phyloP scores from a whole-genome alignment of 2,113 vertebrate species.

The Rattus norvegicus region DNA sequence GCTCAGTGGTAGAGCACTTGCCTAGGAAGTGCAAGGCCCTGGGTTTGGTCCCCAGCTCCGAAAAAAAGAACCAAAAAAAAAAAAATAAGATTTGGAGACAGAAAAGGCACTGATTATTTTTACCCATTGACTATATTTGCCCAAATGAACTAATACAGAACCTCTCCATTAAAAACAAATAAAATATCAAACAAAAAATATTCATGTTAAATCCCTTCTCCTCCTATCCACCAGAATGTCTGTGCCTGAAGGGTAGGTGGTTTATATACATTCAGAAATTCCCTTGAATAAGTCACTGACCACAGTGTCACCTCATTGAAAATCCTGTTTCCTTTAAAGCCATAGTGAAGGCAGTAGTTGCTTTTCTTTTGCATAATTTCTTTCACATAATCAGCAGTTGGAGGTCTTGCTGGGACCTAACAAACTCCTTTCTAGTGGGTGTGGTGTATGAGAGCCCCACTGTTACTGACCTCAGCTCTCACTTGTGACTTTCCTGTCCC shows the following conservation, averaged over 20 bases:
- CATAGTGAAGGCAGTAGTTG: conserved; percentile 40
- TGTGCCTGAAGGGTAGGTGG: conserved; percentile 30
- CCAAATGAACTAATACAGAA: background rate
- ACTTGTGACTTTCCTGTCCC: background rate
- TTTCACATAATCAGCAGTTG: conserved; percentile 70
- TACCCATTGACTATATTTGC: background rate
- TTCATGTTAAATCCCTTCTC: background rate
- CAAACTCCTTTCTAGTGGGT: background rate
- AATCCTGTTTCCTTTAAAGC: conserved; percentile 50
- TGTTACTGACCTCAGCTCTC: background rate
- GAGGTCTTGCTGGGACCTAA: conserved; percentile 54
- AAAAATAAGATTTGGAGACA: too few relatives aligned
- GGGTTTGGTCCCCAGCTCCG: too few relatives aligned
- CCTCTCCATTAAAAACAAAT: background rate
- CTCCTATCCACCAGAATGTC: background rate
- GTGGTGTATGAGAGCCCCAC: background rate
- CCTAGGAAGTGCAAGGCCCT: too few relatives aligned
- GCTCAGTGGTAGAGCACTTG: too few relatives aligned
- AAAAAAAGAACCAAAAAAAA: too few relatives aligned
- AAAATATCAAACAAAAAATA: background rate
- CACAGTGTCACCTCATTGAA: conserved; percentile 46
- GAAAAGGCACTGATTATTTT: background rate
- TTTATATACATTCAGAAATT: conserved; percentile 53
- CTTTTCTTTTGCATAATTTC: background rate
- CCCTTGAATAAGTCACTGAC: conserved; percentile 33